These are phyloP conservation scores for Etheostoma cragini DNA, from an alignment of 2,113 vertebrate genomes.

Conservation along the genomic window DNA sequence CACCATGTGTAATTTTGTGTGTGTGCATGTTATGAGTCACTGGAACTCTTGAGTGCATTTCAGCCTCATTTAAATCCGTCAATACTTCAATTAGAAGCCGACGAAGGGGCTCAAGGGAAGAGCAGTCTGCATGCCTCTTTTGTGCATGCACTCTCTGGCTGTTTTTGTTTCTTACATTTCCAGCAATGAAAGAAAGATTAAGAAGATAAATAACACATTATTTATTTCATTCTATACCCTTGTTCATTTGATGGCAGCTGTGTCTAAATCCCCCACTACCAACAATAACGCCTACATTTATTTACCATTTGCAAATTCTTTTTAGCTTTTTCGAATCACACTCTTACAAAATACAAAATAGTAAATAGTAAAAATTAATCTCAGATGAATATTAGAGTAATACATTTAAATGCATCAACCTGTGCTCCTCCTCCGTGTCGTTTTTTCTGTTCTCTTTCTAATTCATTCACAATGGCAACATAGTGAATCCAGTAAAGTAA, in stretches of 20 bases:
- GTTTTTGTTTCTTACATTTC: constrained; percentile 48
- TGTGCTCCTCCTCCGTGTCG: not conserved
- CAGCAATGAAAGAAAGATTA: constrained; percentile 33
- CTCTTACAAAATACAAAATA: not conserved
- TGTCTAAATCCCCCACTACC: constrained; percentile 16
- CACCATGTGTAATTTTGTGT: constrained; percentile 18
- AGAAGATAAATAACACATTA: constrained; percentile 38
- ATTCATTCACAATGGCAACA: not conserved
- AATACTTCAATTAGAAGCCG: constrained; percentile 85
- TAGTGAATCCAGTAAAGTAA: not conserved
- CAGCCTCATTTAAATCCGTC: constrained; percentile 87
- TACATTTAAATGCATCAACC: constrained; percentile 25
- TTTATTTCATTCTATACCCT: constrained; percentile 29
- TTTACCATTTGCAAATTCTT: constrained; percentile 17
- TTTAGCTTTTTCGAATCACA: constrained; percentile 18
- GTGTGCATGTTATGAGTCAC: constrained; percentile 25
- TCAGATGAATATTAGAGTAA: constrained; percentile 18
- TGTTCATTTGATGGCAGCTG: constrained; percentile 19
- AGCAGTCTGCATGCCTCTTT: constrained; percentile 73
- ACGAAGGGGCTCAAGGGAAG: constrained; percentile 75
- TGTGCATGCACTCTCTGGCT: constrained; percentile 51
- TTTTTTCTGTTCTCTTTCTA: not conserved
- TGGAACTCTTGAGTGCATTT: constrained; percentile 77
- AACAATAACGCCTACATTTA: constrained; percentile 26
- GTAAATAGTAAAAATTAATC: constrained; percentile 1